phyloP scores from a whole-genome alignment of 2,888 invertebrate species.

The Brachycybe producta region DNA sequence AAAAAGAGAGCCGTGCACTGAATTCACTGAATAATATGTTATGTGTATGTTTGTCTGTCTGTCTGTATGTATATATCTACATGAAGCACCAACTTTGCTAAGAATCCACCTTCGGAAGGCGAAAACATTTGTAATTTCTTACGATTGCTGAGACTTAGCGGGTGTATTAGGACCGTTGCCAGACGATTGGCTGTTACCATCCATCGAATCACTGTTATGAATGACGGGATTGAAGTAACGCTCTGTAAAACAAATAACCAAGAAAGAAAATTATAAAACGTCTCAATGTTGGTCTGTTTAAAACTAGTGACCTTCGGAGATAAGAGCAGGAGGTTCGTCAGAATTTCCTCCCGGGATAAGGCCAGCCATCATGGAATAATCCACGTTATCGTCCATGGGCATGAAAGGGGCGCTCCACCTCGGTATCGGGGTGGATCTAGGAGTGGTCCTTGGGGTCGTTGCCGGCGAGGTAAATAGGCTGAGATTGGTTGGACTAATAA shows the following conservation, averaged over 20 bases:
- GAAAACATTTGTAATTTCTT: too few relatives aligned
- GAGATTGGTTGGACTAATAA: constrained; percentile 76
- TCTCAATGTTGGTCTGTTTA: background rate
- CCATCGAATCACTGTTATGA: constrained; percentile 42
- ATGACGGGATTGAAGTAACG: constrained; percentile 45
- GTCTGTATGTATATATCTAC: too few relatives aligned
- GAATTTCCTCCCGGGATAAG: constrained; percentile 42
- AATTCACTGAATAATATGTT: too few relatives aligned
- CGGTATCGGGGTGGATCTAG: constrained; percentile 44
- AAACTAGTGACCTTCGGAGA: constrained; percentile 56
- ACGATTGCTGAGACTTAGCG: constrained; percentile 21
- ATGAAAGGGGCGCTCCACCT: constrained; percentile 82
- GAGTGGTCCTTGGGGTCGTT: constrained; percentile 56
- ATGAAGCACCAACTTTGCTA: too few relatives aligned
- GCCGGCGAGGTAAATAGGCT: constrained; percentile 62
- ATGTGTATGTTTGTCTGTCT: too few relatives aligned
- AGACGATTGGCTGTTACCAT: constrained; percentile 24
- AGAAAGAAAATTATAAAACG: background rate
- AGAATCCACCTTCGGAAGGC: too few relatives aligned
- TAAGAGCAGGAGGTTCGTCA: constrained; percentile 49
- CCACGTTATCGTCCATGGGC: constrained; percentile 65
- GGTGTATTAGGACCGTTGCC: constrained; percentile 18
- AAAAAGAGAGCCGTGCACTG: too few relatives aligned
- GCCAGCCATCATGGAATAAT: constrained; percentile 84
- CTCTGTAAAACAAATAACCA: constrained; percentile 30